These are phyloP conservation scores for Lycodopsis pacificus DNA, from an alignment of 2,797 vertebrate species.

Conservation along the genomic window DNA sequence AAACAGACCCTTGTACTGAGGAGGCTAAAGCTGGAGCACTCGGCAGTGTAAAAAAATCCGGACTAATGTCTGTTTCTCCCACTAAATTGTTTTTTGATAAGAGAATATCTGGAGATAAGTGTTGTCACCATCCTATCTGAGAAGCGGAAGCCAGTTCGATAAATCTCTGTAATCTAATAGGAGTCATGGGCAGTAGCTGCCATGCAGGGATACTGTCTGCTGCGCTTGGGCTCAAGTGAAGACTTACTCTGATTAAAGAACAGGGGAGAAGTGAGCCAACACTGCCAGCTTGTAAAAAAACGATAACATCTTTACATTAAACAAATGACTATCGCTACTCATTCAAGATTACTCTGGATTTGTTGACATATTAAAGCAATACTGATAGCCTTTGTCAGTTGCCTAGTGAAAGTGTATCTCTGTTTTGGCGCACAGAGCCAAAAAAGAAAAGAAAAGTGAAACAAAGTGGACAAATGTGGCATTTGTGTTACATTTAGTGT, in stretches of 20 bases:
- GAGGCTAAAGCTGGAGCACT: slow-evolving; percentile 63
- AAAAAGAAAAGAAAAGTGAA: slow-evolving; percentile 18
- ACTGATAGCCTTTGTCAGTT: slow-evolving; percentile 74
- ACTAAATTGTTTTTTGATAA: slow-evolving; percentile 84
- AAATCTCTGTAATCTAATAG: slow-evolving; percentile 77
- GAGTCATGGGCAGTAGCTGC: slow-evolving; percentile 55
- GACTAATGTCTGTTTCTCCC: slow-evolving; percentile 77
- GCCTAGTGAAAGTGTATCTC: slow-evolving; percentile 44
- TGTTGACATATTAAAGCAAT: slow-evolving; percentile 76
- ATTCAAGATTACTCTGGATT: slow-evolving; percentile 73
- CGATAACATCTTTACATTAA: slow-evolving; percentile 75
- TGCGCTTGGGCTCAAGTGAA: background rate
- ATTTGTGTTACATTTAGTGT: background rate
- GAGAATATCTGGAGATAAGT: slow-evolving; percentile 81
- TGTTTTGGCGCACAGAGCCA: slow-evolving; percentile 8
- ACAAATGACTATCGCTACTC: slow-evolving; percentile 69
- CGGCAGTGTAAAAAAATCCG: slow-evolving; percentile 66
- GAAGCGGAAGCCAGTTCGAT: slow-evolving; percentile 77
- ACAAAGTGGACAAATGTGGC: slow-evolving; percentile 10
- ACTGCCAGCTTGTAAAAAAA: slow-evolving; percentile 50
- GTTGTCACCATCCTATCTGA: slow-evolving; percentile 77
- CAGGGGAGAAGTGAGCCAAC: slow-evolving; percentile 28
- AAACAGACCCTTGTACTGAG: slow-evolving; percentile 83
- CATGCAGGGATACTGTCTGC: slow-evolving; percentile 22
- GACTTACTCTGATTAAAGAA: slow-evolving; percentile 40